phyloP scores from a whole-genome alignment of 2,797 vertebrate genomes.

The Hoplostethus mediterraneus region DNA sequence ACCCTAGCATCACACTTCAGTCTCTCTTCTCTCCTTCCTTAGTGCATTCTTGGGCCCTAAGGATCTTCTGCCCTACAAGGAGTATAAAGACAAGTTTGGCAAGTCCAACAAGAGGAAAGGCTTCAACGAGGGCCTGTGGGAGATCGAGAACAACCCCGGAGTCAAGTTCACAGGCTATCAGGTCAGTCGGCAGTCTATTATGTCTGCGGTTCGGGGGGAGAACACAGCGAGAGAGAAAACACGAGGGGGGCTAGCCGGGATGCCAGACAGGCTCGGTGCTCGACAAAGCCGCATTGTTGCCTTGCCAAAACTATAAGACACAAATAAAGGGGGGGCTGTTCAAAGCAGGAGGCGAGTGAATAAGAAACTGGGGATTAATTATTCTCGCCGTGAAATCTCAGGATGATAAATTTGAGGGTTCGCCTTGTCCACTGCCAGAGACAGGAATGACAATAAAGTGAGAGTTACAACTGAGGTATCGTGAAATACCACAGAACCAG shows the following conservation, averaged over 20 bases:
- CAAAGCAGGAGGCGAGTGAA: background rate
- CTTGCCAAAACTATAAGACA: slow-evolving; percentile 6
- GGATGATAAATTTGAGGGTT: background rate
- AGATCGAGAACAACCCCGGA: slow-evolving; percentile 98
- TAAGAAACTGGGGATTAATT: background rate
- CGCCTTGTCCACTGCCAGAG: background rate
- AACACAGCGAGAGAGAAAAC: slow-evolving; percentile 5
- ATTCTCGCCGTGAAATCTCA: background rate
- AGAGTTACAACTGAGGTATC: background rate
- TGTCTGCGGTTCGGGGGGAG: slow-evolving; percentile 8
- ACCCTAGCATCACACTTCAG: too few species aligned
- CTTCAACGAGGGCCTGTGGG: slow-evolving; percentile 98
- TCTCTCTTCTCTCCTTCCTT: slow-evolving; percentile 32
- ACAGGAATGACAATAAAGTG: background rate
- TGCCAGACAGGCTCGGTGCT: slow-evolving; percentile 6
- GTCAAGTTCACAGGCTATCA: slow-evolving; percentile 98
- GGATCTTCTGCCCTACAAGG: slow-evolving; percentile 97
- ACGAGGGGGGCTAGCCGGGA: background rate
- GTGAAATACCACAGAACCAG: background rate
- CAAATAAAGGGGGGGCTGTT: background rate
- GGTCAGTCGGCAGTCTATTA: slow-evolving; percentile 74
- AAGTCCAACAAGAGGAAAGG: slow-evolving; percentile 99
- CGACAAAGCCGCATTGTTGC: slow-evolving; percentile 21
- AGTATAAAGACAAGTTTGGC: slow-evolving; percentile 98
- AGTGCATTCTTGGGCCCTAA: slow-evolving; percentile 96